Percentiles rank a stretch among this genome's conserved stretches.
Evolutionary conservation across 2,797 vertebrate genomes (phyloP).

Genomic region (Tarsius wallacei): DNA sequence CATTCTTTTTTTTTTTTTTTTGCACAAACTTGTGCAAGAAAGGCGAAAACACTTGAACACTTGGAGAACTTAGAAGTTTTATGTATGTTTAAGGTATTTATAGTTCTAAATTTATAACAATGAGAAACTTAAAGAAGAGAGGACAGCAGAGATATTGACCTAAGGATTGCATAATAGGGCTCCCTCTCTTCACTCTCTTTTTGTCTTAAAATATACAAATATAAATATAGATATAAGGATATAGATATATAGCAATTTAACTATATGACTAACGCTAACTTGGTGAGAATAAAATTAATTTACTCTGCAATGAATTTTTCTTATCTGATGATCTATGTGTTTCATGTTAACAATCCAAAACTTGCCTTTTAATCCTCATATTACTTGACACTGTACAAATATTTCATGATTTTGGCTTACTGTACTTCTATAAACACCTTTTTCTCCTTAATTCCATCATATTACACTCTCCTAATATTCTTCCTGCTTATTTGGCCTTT

Average conservation of each 20-base stretch:
- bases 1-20: too few relatives aligned
- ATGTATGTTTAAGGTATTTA: neutral
- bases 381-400: neutral
- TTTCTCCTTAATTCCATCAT: neutral
- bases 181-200: too few relatives aligned
- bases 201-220: too few relatives aligned
- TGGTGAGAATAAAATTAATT: neutral
- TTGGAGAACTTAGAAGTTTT: too few relatives aligned
- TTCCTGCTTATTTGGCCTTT: neutral
- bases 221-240: too few relatives aligned
- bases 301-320: neutral
- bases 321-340: neutral
- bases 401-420: neutral
- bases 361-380: neutral
- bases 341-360: neutral
- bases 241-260: neutral
- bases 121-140: too few relatives aligned
- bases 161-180: too few relatives aligned
- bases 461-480: neutral
- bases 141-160: too few relatives aligned
- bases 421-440: neutral
- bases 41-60: too few relatives aligned
- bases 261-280: neutral
- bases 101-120: too few relatives aligned
- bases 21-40: too few relatives aligned